Conservation (phyloP, 1,140 invertebrate genomes). For the Amphibalanus amphitrite region DNA sequence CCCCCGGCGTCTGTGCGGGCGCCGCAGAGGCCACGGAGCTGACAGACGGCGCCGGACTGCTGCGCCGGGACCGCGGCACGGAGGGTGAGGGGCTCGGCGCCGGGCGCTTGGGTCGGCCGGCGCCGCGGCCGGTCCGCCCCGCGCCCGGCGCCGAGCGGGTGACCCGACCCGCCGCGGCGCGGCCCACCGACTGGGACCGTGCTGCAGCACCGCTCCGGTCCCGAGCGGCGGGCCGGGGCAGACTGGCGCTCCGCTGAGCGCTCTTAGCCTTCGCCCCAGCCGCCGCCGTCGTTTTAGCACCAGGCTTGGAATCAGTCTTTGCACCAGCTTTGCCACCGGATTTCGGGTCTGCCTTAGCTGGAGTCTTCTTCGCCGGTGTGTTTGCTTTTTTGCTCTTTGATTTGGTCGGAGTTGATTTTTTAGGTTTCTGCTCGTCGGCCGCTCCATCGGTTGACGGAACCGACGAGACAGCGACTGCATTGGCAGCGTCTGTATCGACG, state of each 20-base stretch:
- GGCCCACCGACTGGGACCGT: neutral
- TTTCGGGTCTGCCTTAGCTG: neutral
- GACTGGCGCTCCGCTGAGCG: neutral
- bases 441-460: neutral
- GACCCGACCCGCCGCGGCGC: neutral
- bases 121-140: no score
- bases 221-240: neutral
- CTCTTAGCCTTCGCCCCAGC: no score
- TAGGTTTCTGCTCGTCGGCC: neutral
- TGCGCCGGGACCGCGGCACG: neutral
- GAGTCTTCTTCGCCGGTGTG: neutral
- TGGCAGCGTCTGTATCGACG: no score
- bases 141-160: neutral
- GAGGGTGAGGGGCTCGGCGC: neutral
- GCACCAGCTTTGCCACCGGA: neutral
- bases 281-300: neutral
- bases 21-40: neutral
- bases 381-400: neutral
- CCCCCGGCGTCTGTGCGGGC: neutral
- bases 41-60: neutral
- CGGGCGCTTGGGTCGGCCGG: neutral
- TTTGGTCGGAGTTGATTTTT: neutral
- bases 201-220: no score
- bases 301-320: neutral
- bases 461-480: no score